Percentiles rank a stretch among this genome's conserved stretches.
phyloP scores from a whole-genome alignment of 1,140 invertebrate species.

The Camponotus pennsylvanicus region DNA sequence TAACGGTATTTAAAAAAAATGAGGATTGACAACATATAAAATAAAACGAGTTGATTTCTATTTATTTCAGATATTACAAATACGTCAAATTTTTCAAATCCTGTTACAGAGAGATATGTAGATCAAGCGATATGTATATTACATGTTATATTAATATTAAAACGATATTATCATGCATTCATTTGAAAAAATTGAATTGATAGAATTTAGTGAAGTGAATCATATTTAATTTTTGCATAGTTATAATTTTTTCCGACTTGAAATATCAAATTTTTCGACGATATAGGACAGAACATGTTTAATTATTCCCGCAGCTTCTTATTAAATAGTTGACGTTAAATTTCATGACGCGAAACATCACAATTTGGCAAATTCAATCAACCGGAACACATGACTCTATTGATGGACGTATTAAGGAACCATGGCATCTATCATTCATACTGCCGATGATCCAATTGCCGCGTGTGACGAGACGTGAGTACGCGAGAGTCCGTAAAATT shows the following conservation, averaged over 20 bases:
- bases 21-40: background rate
- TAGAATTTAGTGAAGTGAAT: background rate
- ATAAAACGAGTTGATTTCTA: no score
- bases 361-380: conserved; percentile 14
- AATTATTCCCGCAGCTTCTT: conserved; percentile 57
- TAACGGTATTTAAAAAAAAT: no score
- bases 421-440: conserved; percentile 42
- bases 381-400: background rate
- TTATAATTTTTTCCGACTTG: conserved; percentile 40
- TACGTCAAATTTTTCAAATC: background rate
- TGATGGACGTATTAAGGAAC: conserved; percentile 53
- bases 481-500: conserved; percentile 68
- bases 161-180: background rate
- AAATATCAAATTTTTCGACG: conserved; percentile 28
- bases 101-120: background rate
- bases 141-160: conserved; percentile 1
- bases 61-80: background rate
- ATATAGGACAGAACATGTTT: conserved; percentile 30
- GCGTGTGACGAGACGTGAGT: conserved; percentile 51
- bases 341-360: background rate
- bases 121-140: background rate
- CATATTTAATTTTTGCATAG: background rate
- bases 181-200: background rate
- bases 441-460: conserved; percentile 44
- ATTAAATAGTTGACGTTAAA: conserved; percentile 9